A percentile compares a stretch with the other conserved stretches of the same genome.
phyloP scores from a whole-genome alignment of 2,888 invertebrate genomes.

The Drosophila anomalata region DNA sequence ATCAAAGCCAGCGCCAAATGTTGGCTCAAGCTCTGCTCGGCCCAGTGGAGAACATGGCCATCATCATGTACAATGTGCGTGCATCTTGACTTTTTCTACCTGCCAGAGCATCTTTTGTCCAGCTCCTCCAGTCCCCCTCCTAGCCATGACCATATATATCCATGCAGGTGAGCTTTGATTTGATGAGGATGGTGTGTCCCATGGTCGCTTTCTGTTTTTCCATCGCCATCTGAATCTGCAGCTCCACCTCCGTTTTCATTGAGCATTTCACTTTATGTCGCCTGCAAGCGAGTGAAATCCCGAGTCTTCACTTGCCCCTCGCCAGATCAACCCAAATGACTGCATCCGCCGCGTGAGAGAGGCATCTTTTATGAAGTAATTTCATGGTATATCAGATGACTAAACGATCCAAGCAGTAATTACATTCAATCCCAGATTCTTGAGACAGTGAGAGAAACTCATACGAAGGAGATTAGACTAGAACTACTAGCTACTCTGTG shows the following conservation, averaged over 20 bases:
- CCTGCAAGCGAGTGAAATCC: conserved; percentile 66
- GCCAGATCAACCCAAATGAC: conserved; percentile 62
- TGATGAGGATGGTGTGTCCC: conserved; percentile 51
- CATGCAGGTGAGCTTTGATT: conserved; percentile 53
- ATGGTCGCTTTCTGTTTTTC: conserved; percentile 30
- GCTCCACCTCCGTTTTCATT: conserved; percentile 22
- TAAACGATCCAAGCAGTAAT: conserved; percentile 56
- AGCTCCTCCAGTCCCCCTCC: conserved; percentile 11
- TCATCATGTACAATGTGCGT: conserved; percentile 48
- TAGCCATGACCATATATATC: conserved; percentile 20
- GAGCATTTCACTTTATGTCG: conserved; percentile 70
- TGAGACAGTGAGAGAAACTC: conserved; percentile 19
- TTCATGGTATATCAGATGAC: conserved; percentile 56
- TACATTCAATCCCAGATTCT: conserved; percentile 64
- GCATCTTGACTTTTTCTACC: conserved; percentile 35
- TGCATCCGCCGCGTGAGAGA: conserved; percentile 66
- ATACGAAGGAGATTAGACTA: neutral
- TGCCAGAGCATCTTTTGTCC: conserved; percentile 26
- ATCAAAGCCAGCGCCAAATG: conserved; percentile 77
- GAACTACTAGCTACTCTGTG: neutral
- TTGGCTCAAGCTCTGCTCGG: conserved; percentile 56
- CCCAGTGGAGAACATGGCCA: conserved; percentile 60
- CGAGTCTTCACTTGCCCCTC: conserved; percentile 16
- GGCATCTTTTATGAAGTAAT: conserved; percentile 66
- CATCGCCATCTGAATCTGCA: conserved; percentile 8